phyloP scores from a whole-genome alignment of 2,888 invertebrate species.

The Hypercompe scribonia region DNA sequence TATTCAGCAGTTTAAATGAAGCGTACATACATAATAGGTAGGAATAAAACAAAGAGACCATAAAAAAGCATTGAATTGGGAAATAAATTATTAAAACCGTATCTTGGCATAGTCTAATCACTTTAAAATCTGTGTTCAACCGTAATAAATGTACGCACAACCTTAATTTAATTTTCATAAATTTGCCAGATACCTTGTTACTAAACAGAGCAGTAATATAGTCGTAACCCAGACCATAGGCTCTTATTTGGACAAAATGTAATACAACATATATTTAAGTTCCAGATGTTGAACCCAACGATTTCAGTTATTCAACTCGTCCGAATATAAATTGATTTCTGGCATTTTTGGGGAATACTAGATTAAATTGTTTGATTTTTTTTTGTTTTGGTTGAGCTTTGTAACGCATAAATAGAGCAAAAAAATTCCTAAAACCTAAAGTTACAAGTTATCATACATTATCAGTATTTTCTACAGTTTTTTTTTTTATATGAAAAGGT shows the following conservation, averaged over 20 bases:
- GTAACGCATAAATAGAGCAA: neutral
- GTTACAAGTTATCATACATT: too few relatives aligned
- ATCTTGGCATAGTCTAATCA: neutral
- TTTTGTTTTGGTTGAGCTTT: neutral
- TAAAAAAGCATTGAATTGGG: neutral
- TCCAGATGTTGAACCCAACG: constrained; percentile 39
- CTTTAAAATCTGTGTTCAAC: too few relatives aligned
- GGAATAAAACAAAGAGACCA: neutral
- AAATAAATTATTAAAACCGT: neutral
- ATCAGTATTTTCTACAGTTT: too few relatives aligned
- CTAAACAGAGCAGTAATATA: constrained; percentile 33
- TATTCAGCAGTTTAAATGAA: too few relatives aligned
- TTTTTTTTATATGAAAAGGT: too few relatives aligned
- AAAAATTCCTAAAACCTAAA: too few relatives aligned
- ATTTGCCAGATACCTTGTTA: constrained; percentile 27
- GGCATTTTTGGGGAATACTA: neutral
- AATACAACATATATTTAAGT: constrained; percentile 37
- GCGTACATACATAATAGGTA: neutral
- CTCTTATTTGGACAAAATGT: constrained; percentile 44
- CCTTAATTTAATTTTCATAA: too few relatives aligned
- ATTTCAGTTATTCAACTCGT: constrained; percentile 42
- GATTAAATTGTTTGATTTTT: neutral
- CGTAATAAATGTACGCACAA: too few relatives aligned
- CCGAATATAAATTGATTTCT: constrained; percentile 21
- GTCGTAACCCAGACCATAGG: constrained; percentile 30